Evolutionary conservation across 2,888 invertebrate species (phyloP).

Genomic region (Dolichomitus sp.): DNA sequence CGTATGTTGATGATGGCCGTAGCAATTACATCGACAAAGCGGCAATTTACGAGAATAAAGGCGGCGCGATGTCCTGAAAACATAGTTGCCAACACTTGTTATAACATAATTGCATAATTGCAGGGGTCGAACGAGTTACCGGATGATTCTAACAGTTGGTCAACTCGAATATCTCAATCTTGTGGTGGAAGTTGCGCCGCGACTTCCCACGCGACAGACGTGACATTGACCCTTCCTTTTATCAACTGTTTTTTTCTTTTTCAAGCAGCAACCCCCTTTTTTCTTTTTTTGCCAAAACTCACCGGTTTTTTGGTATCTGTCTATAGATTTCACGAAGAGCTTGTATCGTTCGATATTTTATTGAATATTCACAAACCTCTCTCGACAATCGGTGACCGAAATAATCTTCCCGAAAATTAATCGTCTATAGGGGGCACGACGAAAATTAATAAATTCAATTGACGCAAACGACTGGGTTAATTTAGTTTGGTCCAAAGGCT

Average conservation of each 20-base stretch:
- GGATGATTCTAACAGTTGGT: background rate
- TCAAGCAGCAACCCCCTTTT: background rate
- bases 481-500: constrained; percentile 16
- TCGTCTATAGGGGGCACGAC: constrained; percentile 3
- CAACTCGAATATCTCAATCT: constrained; percentile 34
- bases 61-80: constrained; percentile 52
- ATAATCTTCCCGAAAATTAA: constrained; percentile 24
- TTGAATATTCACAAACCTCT: constrained; percentile 14
- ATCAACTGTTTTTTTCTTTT: background rate
- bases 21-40: constrained; percentile 45
- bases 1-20: background rate
- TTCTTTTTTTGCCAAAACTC: background rate
- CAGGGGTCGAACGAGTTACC: constrained; percentile 7
- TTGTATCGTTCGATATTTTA: background rate
- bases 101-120: constrained; percentile 61
- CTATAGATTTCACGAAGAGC: background rate
- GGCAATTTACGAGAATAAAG: constrained; percentile 42
- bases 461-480: constrained; percentile 14
- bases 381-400: background rate
- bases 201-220: constrained; percentile 49
- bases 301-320: background rate
- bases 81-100: constrained; percentile 36
- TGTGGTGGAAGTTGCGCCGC: background rate
- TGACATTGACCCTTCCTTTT: constrained; percentile 60
- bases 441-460: constrained; percentile 48